Evolutionary conservation across 2,888 invertebrate genomes (phyloP).

Genomic region (Macroteleia sp.): DNA sequence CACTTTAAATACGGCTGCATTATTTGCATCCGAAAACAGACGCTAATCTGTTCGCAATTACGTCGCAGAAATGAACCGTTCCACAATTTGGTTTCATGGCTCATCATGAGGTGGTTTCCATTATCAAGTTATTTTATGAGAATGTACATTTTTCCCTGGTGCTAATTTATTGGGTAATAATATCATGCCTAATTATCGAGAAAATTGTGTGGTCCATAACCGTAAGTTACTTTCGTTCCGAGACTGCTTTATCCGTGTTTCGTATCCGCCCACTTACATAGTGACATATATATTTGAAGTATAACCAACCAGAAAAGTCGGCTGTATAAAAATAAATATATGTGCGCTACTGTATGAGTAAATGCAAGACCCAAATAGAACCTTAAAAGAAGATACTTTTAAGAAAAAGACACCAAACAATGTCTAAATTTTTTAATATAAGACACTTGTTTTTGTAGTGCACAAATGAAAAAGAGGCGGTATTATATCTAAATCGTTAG

Average conservation of each 20-base stretch:
- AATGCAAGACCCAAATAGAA: no score
- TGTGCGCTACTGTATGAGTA: no score
- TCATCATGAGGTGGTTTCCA: conserved; percentile 44
- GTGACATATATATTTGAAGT: no score
- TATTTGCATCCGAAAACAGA: conserved; percentile 58
- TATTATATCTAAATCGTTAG: no score
- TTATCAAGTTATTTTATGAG: conserved; percentile 36
- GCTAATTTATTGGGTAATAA: conserved; percentile 34
- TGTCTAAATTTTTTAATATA: no score
- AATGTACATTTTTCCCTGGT: conserved; percentile 18
- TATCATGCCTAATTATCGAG: conserved; percentile 34
- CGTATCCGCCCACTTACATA: neutral
- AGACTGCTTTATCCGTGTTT: conserved; percentile 9
- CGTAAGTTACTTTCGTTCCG: conserved; percentile 14
- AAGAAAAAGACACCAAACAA: no score
- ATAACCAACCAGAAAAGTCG: no score
- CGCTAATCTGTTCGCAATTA: conserved; percentile 73
- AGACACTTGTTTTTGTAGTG: no score
- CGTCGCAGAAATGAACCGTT: conserved; percentile 66
- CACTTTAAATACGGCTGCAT: conserved; percentile 67
- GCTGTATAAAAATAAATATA: no score
- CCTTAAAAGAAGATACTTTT: no score
- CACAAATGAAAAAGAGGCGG: no score
- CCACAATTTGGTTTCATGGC: conserved; percentile 66
- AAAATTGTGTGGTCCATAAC: conserved; percentile 14